Conservation (phyloP, 2,797 vertebrate species). For the Catamblyrhynchus diadema region DNA sequence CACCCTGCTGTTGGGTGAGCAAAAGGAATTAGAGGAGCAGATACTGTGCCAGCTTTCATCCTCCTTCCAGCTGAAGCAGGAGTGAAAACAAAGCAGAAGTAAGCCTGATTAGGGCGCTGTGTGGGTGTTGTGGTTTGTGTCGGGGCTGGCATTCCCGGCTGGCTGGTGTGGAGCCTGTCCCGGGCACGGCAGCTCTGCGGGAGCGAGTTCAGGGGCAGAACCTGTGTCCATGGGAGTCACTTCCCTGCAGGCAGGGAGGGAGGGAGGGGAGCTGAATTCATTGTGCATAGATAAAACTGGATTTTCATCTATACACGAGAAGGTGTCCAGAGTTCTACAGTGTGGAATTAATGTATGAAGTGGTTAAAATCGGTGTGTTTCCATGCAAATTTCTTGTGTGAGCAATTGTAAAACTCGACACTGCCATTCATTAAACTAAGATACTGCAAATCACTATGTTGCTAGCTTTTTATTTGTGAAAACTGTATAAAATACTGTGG, state of each 20-base stretch:
- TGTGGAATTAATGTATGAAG: neutral
- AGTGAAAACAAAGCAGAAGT: neutral
- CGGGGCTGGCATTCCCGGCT: rapidly evolving
- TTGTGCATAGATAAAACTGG: neutral
- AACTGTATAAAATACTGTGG: neutral
- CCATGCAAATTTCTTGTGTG: neutral
- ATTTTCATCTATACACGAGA: neutral
- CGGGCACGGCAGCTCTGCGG: rapidly evolving
- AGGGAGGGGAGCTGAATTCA: neutral
- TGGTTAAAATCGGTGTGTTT: neutral
- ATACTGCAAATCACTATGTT: neutral
- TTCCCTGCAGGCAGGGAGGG: rapidly evolving
- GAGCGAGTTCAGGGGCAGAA: neutral
- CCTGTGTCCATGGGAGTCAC: neutral
- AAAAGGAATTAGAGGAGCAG: neutral
- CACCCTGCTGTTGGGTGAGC: neutral
- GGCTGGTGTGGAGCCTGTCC: neutral
- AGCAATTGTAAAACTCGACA: neutral
- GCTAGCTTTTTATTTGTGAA: neutral
- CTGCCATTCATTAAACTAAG: neutral
- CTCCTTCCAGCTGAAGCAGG: neutral
- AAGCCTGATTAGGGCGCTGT: neutral
- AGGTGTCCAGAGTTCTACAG: neutral
- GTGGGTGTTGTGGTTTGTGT: neutral
- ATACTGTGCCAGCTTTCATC: neutral